These are phyloP conservation scores for Isichthys henryi DNA, from an alignment of 2,113 vertebrate species.

Conservation along the genomic window DNA sequence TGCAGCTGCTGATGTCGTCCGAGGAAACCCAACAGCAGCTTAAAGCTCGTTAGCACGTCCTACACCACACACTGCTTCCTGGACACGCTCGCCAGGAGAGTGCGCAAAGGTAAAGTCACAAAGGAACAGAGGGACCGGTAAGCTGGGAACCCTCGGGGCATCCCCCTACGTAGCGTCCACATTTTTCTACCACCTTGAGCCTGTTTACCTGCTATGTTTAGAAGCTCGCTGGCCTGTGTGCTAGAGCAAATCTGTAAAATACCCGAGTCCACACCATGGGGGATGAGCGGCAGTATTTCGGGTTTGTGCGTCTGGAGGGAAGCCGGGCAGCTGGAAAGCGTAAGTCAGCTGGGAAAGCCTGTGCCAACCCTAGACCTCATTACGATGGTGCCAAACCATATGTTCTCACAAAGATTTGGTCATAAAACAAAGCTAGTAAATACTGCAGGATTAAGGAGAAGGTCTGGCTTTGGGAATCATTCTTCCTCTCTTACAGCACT, in stretches of 20 bases:
- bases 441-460: neutral
- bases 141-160: neutral
- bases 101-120: neutral
- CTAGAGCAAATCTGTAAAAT: neutral
- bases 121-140: neutral
- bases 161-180: neutral
- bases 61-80: neutral
- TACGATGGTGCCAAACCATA: neutral
- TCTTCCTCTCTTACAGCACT: neutral
- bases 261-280: neutral
- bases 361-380: neutral
- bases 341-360: neutral
- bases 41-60: neutral
- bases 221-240: neutral
- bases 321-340: neutral
- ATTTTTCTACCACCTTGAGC: neutral
- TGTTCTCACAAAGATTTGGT: neutral
- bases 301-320: neutral
- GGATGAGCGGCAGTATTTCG: too few species aligned
- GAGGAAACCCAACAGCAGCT: neutral
- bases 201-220: neutral
- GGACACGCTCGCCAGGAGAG: neutral
- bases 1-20: neutral
- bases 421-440: neutral
- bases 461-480: neutral